phyloP scores from a whole-genome alignment of 1,140 invertebrate species.

The Zeugodacus cucurbitae region DNA sequence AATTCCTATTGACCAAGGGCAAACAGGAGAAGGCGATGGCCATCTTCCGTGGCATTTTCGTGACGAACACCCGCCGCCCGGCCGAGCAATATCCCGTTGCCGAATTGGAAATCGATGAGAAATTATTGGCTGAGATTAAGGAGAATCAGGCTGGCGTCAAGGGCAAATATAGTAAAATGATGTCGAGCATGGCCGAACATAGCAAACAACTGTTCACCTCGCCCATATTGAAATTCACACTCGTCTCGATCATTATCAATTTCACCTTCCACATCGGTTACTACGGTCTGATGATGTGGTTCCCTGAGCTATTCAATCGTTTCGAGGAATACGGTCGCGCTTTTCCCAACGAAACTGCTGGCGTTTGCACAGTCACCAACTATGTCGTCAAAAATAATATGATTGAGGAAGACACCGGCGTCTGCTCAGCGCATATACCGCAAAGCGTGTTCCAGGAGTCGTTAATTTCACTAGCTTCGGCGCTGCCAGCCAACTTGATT shows the following conservation, averaged over 20 bases:
- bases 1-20: constrained; percentile 84
- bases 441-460: constrained; percentile 85
- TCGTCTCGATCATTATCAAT: constrained; percentile 86
- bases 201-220: constrained; percentile 82
- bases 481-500: constrained; percentile 85
- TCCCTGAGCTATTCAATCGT: constrained; percentile 88
- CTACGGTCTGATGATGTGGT: constrained; percentile 93
- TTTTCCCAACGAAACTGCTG: constrained; percentile 72
- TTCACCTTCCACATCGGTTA: constrained; percentile 91
- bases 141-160: constrained; percentile 69
- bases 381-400: too few relatives aligned
- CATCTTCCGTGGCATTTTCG: constrained; percentile 83
- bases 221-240: constrained; percentile 82
- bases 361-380: constrained; percentile 80
- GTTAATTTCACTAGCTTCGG: constrained; percentile 84
- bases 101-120: constrained; percentile 78
- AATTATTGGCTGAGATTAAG: constrained; percentile 65
- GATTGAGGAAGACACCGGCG: constrained; percentile 70
- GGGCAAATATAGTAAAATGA: constrained; percentile 76
- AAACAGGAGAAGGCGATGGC: constrained; percentile 81
- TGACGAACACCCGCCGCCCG: constrained; percentile 80
- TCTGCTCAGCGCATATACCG: constrained; percentile 78
- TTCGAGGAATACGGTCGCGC: constrained; percentile 80
- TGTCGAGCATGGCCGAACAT: constrained; percentile 80
- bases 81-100: constrained; percentile 81